These are phyloP conservation scores for Ptychodera flava DNA, from an alignment of 35 echinoderm and acorn worm genomes.

Conservation along the genomic window DNA sequence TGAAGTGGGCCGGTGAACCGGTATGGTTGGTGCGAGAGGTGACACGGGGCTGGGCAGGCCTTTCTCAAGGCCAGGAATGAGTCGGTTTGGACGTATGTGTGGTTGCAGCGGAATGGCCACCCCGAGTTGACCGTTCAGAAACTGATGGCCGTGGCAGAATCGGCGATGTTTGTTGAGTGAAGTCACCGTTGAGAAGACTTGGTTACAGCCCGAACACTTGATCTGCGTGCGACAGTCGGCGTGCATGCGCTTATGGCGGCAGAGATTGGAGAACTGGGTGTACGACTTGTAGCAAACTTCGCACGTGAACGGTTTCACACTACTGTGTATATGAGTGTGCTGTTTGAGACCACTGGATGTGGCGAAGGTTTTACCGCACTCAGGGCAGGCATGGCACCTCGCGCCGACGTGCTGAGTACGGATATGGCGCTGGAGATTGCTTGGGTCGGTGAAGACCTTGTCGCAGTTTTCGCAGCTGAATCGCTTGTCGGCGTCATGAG, in stretches of 20 bases:
- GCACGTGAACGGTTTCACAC: slow-evolving; percentile 96
- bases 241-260: slow-evolving; percentile 95
- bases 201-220: slow-evolving; percentile 77
- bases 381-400: slow-evolving; percentile 83
- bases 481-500: slow-evolving; percentile 39
- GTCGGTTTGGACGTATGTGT: slow-evolving; percentile 14
- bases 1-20: background rate
- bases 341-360: slow-evolving; percentile 95
- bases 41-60: slow-evolving; percentile 30
- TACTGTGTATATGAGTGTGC: slow-evolving; percentile 98
- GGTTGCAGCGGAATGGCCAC: background rate
- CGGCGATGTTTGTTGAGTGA: slow-evolving; percentile 93
- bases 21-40: slow-evolving; percentile 22
- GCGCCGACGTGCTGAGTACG: slow-evolving; percentile 88
- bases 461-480: slow-evolving; percentile 90
- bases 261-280: slow-evolving; percentile 96
- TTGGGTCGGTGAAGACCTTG: slow-evolving; percentile 89
- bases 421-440: slow-evolving; percentile 92
- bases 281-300: slow-evolving; percentile 96
- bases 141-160: slow-evolving; percentile 71
- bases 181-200: slow-evolving; percentile 88
- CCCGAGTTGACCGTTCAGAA: slow-evolving; percentile 17
- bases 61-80: background rate
- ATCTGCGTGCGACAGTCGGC: slow-evolving; percentile 90
- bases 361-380: slow-evolving; percentile 94